Evolutionary conservation across 2,888 invertebrate species (phyloP).

Genomic region (Meloe dianella): DNA sequence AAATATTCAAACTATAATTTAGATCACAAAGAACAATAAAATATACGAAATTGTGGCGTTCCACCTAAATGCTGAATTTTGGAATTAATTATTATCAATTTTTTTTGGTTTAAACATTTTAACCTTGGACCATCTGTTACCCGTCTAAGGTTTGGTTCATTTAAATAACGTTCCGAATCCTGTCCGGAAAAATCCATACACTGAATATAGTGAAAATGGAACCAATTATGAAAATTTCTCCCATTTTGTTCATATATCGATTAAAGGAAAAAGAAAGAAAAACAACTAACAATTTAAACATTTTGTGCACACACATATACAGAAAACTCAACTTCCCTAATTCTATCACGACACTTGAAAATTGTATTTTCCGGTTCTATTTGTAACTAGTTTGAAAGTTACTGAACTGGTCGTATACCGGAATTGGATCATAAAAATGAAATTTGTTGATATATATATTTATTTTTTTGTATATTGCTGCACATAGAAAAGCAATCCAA

Average conservation of each 20-base stretch:
- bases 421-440: conserved; percentile 8
- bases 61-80: no score
- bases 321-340: neutral
- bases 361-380: conserved; percentile 12
- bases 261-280: neutral
- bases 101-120: no score
- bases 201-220: neutral
- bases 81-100: neutral
- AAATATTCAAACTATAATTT: neutral
- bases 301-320: neutral
- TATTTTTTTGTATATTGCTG: no score
- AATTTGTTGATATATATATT: neutral
- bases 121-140: no score
- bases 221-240: neutral
- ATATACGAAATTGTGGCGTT: no score
- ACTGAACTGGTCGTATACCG: conserved; percentile 21
- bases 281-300: neutral
- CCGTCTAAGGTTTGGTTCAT: neutral
- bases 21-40: neutral
- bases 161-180: neutral
- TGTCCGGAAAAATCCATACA: neutral
- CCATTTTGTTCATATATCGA: neutral
- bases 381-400: conserved; percentile 17
- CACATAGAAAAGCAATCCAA: no score
- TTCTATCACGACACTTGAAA: conserved; percentile 15